These are phyloP conservation scores for Callopanchax toddi DNA, from an alignment of 2,113 vertebrate genomes.

Conservation along the genomic window DNA sequence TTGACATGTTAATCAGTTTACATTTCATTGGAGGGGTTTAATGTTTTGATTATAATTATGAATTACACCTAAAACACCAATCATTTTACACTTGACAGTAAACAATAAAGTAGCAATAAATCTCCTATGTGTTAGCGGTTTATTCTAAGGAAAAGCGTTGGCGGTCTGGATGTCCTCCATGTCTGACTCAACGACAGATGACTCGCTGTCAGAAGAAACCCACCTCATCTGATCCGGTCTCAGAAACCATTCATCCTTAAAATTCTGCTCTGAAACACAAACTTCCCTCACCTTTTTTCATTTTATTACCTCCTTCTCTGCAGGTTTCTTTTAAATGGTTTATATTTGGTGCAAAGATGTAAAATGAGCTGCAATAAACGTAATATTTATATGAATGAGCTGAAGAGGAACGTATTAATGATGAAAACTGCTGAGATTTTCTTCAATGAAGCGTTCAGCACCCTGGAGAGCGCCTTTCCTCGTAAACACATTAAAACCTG, in stretches of 20 bases:
- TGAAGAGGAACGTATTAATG: constrained; percentile 42
- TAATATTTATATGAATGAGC: constrained; percentile 39
- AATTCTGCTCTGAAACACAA: neutral
- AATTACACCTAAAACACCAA: neutral
- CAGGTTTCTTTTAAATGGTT: neutral
- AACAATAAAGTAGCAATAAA: neutral
- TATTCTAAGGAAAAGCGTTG: constrained; percentile 62
- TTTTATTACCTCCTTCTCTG: neutral
- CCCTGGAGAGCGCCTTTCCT: constrained; percentile 33
- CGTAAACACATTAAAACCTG: neutral
- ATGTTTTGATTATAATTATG: no score
- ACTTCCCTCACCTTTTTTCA: neutral
- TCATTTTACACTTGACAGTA: neutral
- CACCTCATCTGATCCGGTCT: neutral
- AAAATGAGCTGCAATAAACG: neutral
- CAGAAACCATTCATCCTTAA: constrained; percentile 39
- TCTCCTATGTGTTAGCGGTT: constrained; percentile 77
- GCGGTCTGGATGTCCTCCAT: constrained; percentile 53
- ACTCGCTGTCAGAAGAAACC: constrained; percentile 57
- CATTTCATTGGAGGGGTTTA: no score
- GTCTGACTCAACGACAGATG: constrained; percentile 30
- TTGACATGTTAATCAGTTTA: no score
- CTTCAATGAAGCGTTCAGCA: constrained; percentile 44
- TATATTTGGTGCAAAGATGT: constrained; percentile 8
- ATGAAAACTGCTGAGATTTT: constrained; percentile 28